phyloP scores from a whole-genome alignment of 1,140 invertebrate genomes.

The Scylla paramamosain region DNA sequence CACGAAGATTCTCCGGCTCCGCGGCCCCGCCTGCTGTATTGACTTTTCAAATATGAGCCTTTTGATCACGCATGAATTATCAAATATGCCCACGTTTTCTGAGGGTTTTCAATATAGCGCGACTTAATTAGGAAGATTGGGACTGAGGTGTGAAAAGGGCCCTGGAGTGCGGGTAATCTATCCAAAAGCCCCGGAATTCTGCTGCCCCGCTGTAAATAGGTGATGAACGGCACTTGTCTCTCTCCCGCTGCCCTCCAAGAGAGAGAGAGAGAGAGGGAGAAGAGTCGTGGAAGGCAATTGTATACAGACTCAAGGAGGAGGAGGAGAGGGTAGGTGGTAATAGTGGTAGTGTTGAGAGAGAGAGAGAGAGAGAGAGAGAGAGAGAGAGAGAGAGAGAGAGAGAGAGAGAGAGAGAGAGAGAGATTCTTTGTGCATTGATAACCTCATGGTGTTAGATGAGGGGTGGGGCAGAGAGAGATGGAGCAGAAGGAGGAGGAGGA shows the following conservation, averaged over 20 bases:
- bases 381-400: too few species aligned
- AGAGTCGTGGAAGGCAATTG: conserved; percentile 53
- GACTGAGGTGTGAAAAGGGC: conserved; percentile 72
- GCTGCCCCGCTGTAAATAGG: conserved; percentile 56
- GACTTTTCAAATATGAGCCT: conserved; percentile 75
- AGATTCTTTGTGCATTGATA: too few species aligned
- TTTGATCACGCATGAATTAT: conserved; percentile 74
- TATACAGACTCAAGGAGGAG: conserved; percentile 58
- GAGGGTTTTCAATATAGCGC: conserved; percentile 68
- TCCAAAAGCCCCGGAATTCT: conserved; percentile 48
- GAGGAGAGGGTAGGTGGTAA: conserved; percentile 4
- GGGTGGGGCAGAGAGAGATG: too few species aligned
- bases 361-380: too few species aligned
- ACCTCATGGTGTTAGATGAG: too few species aligned
- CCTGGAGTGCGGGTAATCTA: conserved; percentile 71
- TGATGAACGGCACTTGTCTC: conserved; percentile 59
- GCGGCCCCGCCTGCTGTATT: conserved; percentile 48
- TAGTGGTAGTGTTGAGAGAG: too few species aligned
- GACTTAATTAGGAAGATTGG: conserved; percentile 72
- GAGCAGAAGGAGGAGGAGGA: too few species aligned
- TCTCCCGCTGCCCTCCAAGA: conserved; percentile 13
- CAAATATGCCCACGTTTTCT: conserved; percentile 63
- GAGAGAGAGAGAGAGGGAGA: conserved; percentile 30
- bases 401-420: too few species aligned
- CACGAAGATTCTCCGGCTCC: conserved; percentile 38